These are phyloP conservation scores for Mythimna ferrago DNA, from an alignment of 2,888 invertebrate genomes.

Conservation along the genomic window DNA sequence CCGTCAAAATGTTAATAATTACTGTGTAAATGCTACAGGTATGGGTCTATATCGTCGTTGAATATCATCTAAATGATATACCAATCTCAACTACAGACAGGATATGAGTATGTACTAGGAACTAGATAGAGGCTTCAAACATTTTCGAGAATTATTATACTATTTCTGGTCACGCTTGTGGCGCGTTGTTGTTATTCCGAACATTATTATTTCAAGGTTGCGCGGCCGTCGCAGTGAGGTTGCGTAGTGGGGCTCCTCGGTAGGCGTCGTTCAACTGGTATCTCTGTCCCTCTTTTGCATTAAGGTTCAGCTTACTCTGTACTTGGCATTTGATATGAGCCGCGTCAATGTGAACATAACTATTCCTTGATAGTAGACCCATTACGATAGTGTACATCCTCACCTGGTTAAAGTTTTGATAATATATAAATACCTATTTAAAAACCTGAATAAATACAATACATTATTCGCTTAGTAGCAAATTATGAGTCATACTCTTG, in stretches of 20 bases:
- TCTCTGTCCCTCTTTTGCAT: slow-evolving; percentile 88
- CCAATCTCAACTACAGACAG: slow-evolving; percentile 71
- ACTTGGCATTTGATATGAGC: slow-evolving; percentile 87
- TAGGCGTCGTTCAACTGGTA: slow-evolving; percentile 88
- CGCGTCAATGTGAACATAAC: slow-evolving; percentile 80
- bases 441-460: slow-evolving; percentile 73
- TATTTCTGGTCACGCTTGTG: slow-evolving; percentile 90
- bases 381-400: slow-evolving; percentile 75
- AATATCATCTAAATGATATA: slow-evolving; percentile 29
- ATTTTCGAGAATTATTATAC: slow-evolving; percentile 86
- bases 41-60: slow-evolving; percentile 26
- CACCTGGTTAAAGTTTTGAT: slow-evolving; percentile 75
- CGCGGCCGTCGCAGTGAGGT: slow-evolving; percentile 89
- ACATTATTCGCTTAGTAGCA: slow-evolving; percentile 67
- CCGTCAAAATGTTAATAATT: slow-evolving; percentile 36
- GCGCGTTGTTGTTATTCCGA: slow-evolving; percentile 90
- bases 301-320: slow-evolving; percentile 85
- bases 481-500: slow-evolving; percentile 76
- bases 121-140: slow-evolving; percentile 79
- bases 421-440: slow-evolving; percentile 66
- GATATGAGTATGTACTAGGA: slow-evolving; percentile 75
- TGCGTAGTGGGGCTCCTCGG: slow-evolving; percentile 90
- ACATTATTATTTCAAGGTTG: slow-evolving; percentile 91
- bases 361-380: slow-evolving; percentile 80
- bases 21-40: slow-evolving; percentile 17